These are phyloP conservation scores for Boulengerochromis microlepis DNA, from an alignment of 2,113 vertebrate species.

Conservation along the genomic window DNA sequence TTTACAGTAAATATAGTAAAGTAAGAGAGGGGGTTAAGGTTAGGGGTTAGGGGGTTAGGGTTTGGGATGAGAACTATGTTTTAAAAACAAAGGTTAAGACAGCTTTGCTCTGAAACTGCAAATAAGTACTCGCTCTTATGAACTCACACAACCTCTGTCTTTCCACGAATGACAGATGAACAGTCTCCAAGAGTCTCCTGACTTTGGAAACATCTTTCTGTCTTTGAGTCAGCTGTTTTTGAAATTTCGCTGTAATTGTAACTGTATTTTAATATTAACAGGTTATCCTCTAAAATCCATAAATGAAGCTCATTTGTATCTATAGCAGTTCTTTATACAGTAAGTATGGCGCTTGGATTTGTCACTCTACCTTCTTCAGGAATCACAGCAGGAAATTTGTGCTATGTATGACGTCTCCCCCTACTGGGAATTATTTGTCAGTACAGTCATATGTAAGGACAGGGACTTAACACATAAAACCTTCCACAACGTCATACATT, in stretches of 20 bases:
- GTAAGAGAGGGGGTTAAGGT: not conserved
- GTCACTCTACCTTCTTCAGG: not conserved
- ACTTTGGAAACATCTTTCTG: not conserved
- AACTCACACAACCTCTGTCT: not conserved
- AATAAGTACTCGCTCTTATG: not conserved
- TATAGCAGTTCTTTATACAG: not conserved
- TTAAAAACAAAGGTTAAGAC: not conserved
- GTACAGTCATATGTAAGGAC: not conserved
- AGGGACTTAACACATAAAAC: not conserved
- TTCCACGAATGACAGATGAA: not conserved
- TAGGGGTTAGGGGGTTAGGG: not conserved
- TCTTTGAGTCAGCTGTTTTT: not conserved
- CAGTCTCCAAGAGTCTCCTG: not conserved
- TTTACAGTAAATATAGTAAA: not conserved
- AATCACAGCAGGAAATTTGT: not conserved
- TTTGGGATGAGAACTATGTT: not conserved
- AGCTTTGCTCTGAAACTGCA: not conserved
- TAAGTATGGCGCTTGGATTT: not conserved
- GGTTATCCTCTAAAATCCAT: not conserved
- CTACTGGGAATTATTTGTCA: slow-evolving; percentile 8
- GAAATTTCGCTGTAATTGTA: not conserved
- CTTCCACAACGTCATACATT: not conserved
- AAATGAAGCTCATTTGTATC: not conserved
- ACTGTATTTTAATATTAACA: not conserved
- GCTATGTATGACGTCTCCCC: not conserved